Percentiles rank a stretch among this genome's conserved stretches.
These are phyloP conservation scores for Thaumatotibia leucotreta DNA, from an alignment of 1,140 invertebrate genomes.

Conservation along the genomic window DNA sequence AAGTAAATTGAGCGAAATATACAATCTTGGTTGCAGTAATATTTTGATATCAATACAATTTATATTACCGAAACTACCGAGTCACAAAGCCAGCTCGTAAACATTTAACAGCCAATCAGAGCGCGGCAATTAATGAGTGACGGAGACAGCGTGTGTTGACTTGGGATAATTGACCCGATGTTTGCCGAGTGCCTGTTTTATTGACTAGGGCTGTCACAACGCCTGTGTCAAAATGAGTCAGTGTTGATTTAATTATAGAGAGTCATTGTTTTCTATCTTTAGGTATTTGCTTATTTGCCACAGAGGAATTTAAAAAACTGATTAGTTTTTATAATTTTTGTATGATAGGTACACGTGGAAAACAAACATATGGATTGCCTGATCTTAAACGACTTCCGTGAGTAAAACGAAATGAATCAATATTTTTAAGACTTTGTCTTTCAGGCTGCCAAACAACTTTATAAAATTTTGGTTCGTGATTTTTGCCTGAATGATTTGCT, in stretches of 20 bases:
- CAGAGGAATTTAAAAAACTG: no score
- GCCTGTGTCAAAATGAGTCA: not conserved
- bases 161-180: conserved; percentile 7
- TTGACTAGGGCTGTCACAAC: conserved; percentile 1
- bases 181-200: not conserved
- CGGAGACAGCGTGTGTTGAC: conserved; percentile 7
- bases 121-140: not conserved
- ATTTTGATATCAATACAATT: not conserved
- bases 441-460: no score
- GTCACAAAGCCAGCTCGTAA: conserved; percentile 4
- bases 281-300: not conserved
- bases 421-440: no score
- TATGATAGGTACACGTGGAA: no score
- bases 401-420: no score
- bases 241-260: not conserved
- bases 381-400: no score
- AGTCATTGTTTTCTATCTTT: not conserved
- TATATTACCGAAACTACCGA: not conserved
- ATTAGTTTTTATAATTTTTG: no score
- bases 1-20: no score
- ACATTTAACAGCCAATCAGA: conserved; percentile 12
- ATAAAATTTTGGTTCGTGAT: no score
- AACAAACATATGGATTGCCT: no score
- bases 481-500: no score
- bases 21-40: not conserved